Base-by-base conservation (phyloP, 1,140 invertebrate genomes). In the Orchestia grillus region DNA sequence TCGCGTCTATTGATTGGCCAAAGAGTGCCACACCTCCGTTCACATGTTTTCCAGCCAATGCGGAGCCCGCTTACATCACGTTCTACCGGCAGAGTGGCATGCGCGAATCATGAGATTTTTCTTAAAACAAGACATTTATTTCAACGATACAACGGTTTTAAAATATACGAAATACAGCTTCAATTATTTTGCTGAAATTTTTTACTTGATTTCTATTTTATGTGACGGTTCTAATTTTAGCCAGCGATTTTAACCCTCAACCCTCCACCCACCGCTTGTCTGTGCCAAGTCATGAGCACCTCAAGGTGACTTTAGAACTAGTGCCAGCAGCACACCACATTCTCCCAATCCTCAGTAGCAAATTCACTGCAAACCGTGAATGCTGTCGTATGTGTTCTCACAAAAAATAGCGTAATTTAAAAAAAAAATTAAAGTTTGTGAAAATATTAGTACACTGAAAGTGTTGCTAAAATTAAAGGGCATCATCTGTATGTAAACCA, bases 11-110 rank as follows among this genome's bases (percentile, higher is more conserved):
- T 94, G 92, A 94, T 94, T 94, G 92, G 92, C 92, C 92, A 45
- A 44, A 45, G 44, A 94, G 92, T 45, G 92, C 92, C 92, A 94
- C 92, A 45, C 92, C 92, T 40, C 92, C 92, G 92, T 47, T 94
- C 92, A 94, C 92, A 94, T 94, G 92, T 42, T 94, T 94, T 44
- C 92, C 92, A 94, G 92, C 92, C 92, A 94, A 94, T 94, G 92
- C 43, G 43, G 44, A n/a, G 43, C 44, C 40, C 92, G 43, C 92
- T 94, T 47, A 45, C 92, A 47, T 44, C 92, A 94, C 92, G 43
- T 19, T 45, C 43, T 45, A 94, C 92, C 92, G 92, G 44, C 92
- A 45, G 41, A 44, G 40, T 36, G 16, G 41, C 41, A 90, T 90
- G 88, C 47, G 62, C 28, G 62, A 1, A 23, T 77, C 62, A 28